Evolutionary conservation across 2,888 invertebrate genomes (phyloP).

Genomic region (Lycocerus yunnanus): DNA sequence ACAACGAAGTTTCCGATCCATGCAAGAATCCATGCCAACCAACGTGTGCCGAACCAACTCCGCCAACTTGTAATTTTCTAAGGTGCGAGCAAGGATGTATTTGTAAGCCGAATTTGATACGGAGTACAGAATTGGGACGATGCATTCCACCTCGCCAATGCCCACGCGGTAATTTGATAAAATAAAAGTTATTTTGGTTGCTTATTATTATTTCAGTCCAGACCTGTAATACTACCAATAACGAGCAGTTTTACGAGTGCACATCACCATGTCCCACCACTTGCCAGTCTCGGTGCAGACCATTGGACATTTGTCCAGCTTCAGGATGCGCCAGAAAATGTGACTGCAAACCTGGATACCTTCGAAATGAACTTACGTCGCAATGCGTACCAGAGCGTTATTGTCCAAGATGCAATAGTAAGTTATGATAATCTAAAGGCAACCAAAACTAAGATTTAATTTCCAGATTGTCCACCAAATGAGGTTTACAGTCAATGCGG

Average conservation of each 20-base stretch:
- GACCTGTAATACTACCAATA: neutral
- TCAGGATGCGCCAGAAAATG: neutral
- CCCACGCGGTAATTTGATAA: slow-evolving; percentile 11
- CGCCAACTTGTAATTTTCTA: slow-evolving; percentile 5
- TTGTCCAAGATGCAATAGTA: neutral
- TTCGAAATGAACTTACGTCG: neutral
- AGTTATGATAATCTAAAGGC: neutral
- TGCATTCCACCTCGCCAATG: slow-evolving; percentile 27
- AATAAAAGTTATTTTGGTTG: neutral
- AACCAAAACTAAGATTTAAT: neutral
- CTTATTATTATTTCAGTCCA: neutral
- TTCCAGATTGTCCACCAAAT: neutral
- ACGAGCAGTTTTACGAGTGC: neutral
- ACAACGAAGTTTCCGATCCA: slow-evolving; percentile 4
- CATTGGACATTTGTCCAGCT: neutral
- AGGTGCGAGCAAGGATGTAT: slow-evolving; percentile 25
- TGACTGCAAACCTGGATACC: neutral
- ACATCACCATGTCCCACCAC: neutral
- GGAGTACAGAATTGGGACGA: slow-evolving; percentile 11
- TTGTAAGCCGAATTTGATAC: slow-evolving; percentile 25
- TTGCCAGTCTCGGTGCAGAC: neutral
- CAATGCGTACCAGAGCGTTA: neutral
- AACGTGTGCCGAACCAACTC: slow-evolving; percentile 14
- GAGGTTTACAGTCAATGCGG: neutral
- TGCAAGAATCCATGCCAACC: slow-evolving; percentile 17